Base-by-base conservation (phyloP, 2,113 vertebrate genomes). In the Montifringilla adamsi region DNA sequence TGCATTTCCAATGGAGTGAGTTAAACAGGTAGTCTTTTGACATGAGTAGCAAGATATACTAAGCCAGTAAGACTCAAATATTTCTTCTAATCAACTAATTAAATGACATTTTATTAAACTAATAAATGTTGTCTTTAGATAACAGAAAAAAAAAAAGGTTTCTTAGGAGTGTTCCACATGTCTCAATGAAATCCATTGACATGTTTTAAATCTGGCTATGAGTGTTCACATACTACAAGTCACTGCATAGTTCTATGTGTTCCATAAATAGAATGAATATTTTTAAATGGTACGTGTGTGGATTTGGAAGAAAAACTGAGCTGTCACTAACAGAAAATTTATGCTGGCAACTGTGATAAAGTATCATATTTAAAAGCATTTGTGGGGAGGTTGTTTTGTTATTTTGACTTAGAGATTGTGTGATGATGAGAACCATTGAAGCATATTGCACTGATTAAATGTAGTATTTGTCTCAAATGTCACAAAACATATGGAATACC, bases 401-500 rank as follows among this genome's bases (percentile, higher is more conserved):
- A 91, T 97, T 95, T 94, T 96, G 94, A 93, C 91, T 96, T 95
- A 60, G 90, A 96, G 76, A 91, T 60, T 95, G 43, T 96, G 94
- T 93, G 96, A 66, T 0, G 16, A 90, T 83, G 94, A 93, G 90
- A 94, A 88, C 79, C 82, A 76, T 87, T 80, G 86, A 91, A 96
- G 86, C 93, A 96, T 94, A 95, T 95, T 95, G 87, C 90, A 83
- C 87, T 95, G 95, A 93, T 97, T 95, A 96, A 95, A 96, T 78
- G 91, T 89, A 87, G 84, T 91, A 94, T 89, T 94, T 58, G 41
- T 68, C 90, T 91, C 94, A 96, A 96, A 96, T 97, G 94, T 96
- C 93, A 94, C 89, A 90, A 94, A 96, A 62, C 94, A 95, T 96
- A 96, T 88, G 94, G 92, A 94, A 94, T 84, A 89, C 67, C 44